Evolutionary conservation across 2,888 invertebrate genomes (phyloP), one percentile per base, ranked within the genome.

Genomic region (Cyclophora punctaria): DNA sequence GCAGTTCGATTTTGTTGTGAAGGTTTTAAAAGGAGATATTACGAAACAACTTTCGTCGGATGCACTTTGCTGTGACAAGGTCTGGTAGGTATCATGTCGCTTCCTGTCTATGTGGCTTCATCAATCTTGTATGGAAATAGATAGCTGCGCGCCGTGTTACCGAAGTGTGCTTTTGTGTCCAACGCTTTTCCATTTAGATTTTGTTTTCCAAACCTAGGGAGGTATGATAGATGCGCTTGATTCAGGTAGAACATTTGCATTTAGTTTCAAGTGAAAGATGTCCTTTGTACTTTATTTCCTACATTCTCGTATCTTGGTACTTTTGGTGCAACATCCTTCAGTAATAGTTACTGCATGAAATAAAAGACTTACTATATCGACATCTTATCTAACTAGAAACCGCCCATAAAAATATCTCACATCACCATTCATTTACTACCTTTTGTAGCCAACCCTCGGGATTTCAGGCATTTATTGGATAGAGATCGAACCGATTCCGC

Each of bases 51-150:
- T 43, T 43, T 44, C 6, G 33, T 44, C 44, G 44, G 3, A 5
- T 44, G 7, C 44, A 44, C 44, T 44, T 44, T 20, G 4, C 34
- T 4, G 7, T 33, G 4, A 20, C 20, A 20, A 20, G 42, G 48
- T 35, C 40, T 51, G 72, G 64, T 69, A 68, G 63, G 64, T 71
- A 58, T 59, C 61, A 59, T 64, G 64, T 75, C 71, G 65, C 71
- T 75, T 79, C 72, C 75, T 73, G 70, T 61, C 65, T 45, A n/a
- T 48, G 60, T 63, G 59, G 62, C 55, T 60, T 57, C 75, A 77
- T 78, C 73, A 75, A 75, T 80, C 75, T 78, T 70, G 69, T 71
- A 78, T 77, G 70, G 68, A 75, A 76, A 76, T 73, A 60, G 60
- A 71, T 73, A 59, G 64, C 60, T 63, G 62, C 67, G 60, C 63